Conservation (phyloP, 2,113 vertebrate species). For the Arizona elegans region DNA sequence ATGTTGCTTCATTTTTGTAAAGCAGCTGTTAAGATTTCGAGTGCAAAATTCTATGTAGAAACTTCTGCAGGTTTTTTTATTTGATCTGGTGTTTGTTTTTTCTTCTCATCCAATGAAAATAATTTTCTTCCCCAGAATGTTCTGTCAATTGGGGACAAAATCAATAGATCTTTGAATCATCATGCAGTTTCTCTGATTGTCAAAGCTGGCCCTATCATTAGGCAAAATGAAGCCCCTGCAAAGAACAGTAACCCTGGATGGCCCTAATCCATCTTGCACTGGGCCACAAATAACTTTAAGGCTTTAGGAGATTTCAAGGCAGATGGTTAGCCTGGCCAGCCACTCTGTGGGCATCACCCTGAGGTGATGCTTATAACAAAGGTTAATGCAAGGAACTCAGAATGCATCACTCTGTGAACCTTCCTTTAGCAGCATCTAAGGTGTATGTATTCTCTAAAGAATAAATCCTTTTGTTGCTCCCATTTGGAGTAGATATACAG, state of each 20-base stretch:
- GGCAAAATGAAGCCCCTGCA: neutral
- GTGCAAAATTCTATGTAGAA: neutral
- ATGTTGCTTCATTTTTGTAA: slow-evolving; percentile 11
- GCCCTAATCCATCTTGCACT: neutral
- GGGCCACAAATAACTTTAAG: neutral
- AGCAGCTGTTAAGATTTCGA: neutral
- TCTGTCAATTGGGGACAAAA: neutral
- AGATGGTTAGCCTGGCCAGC: neutral
- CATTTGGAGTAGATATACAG: neutral
- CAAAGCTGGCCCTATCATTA: neutral
- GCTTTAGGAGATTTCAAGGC: neutral
- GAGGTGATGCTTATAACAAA: neutral
- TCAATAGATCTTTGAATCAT: neutral
- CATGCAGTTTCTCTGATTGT: neutral
- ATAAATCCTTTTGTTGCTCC: neutral
- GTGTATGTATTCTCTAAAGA: neutral
- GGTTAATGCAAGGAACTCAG: neutral
- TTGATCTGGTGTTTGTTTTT: neutral
- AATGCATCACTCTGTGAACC: neutral
- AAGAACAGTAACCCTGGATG: neutral
- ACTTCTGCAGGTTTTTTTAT: neutral
- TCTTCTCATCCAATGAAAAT: neutral
- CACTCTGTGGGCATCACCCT: neutral
- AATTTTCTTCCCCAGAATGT: neutral
- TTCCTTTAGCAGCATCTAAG: neutral